Conservation (phyloP, 2,797 vertebrate species). For the Micropoecilia bifurca region DNA sequence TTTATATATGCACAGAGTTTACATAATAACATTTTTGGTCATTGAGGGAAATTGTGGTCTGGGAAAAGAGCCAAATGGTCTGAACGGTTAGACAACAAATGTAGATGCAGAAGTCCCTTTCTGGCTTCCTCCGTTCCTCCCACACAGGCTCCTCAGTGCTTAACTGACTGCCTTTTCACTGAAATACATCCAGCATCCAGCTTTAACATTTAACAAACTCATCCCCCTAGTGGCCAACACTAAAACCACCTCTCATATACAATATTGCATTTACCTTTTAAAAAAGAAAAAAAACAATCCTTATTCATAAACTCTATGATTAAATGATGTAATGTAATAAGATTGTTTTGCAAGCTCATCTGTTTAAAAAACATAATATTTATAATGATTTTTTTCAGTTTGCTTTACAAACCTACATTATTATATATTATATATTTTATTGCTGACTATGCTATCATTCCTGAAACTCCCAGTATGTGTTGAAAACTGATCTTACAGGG, state of each 20-base stretch:
- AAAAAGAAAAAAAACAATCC: background rate
- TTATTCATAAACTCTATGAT: background rate
- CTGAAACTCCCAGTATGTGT: background rate
- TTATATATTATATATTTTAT: background rate
- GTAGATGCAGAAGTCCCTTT: background rate
- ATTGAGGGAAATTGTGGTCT: background rate
- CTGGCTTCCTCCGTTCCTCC: background rate
- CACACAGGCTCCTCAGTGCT: background rate
- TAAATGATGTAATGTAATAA: background rate
- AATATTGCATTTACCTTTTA: background rate
- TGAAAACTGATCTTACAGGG: background rate
- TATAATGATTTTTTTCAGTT: background rate
- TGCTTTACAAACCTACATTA: background rate
- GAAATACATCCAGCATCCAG: constrained; percentile 15
- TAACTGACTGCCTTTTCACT: constrained; percentile 13
- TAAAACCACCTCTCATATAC: constrained; percentile 28
- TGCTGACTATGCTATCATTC: background rate
- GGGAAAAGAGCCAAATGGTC: background rate
- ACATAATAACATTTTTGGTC: background rate
- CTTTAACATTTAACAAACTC: constrained; percentile 17
- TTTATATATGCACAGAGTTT: constrained; percentile 7
- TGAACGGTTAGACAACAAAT: background rate
- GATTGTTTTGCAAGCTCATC: background rate
- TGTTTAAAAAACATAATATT: background rate
- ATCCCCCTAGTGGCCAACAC: constrained; percentile 71